phyloP scores from a whole-genome alignment of 2,888 invertebrate genomes.

The Coremacera marginata region DNA sequence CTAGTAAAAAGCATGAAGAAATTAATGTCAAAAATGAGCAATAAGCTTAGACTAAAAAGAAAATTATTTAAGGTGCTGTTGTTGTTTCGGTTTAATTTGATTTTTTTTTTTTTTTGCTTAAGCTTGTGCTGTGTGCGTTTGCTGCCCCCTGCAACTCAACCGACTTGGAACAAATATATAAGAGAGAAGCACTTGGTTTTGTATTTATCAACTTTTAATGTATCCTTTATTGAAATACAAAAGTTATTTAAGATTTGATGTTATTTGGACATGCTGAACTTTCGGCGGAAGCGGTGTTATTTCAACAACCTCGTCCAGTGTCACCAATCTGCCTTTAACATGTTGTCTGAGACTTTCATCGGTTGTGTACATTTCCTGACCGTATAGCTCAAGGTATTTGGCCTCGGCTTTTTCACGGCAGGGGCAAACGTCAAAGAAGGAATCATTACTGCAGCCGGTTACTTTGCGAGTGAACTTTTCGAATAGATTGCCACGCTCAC shows the following conservation, averaged over 20 bases:
- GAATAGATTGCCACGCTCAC: conserved; percentile 55
- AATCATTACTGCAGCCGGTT: conserved; percentile 45
- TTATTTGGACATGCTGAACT: too few relatives aligned
- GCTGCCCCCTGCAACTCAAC: background rate
- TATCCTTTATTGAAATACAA: conserved; percentile 13
- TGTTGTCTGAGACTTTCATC: conserved; percentile 32
- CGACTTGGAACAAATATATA: conserved; percentile 10
- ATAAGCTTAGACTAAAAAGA: background rate
- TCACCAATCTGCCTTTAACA: conserved; percentile 30
- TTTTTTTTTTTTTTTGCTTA: background rate
- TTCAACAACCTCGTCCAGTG: conserved; percentile 54
- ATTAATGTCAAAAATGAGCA: background rate
- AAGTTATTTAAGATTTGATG: background rate
- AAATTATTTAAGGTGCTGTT: background rate
- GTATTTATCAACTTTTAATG: conserved; percentile 9
- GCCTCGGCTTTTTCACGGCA: conserved; percentile 64
- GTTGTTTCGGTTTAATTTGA: background rate
- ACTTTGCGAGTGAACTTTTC: conserved; percentile 45
- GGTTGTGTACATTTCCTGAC: conserved; percentile 56
- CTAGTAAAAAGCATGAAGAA: background rate
- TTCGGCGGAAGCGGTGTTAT: conserved; percentile 27
- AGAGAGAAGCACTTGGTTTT: conserved; percentile 13
- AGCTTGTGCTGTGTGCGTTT: background rate
- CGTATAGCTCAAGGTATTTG: conserved; percentile 57
- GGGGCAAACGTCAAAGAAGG: conserved; percentile 62